phyloP scores from a whole-genome alignment of 2,888 invertebrate species.

The Pandemis cinnamomeana region DNA sequence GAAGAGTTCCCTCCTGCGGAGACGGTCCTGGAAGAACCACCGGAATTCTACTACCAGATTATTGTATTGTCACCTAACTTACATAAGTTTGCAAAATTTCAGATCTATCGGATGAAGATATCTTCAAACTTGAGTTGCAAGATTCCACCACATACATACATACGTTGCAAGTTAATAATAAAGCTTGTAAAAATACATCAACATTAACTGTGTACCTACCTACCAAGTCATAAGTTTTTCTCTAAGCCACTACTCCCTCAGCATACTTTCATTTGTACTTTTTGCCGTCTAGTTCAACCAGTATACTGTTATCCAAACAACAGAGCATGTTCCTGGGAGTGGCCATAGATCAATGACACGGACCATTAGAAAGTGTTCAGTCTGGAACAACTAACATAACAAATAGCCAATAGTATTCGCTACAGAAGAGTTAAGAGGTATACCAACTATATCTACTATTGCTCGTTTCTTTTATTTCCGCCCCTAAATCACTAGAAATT shows the following conservation, averaged over 20 bases:
- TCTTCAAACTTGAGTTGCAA: too few relatives aligned
- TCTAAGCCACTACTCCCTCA: background rate
- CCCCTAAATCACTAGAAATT: too few relatives aligned
- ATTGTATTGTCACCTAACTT: too few relatives aligned
- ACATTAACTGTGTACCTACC: background rate
- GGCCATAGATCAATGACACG: slow-evolving; percentile 30
- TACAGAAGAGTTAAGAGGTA: slow-evolving; percentile 2
- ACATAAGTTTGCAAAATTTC: too few relatives aligned
- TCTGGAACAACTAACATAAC: slow-evolving; percentile 18
- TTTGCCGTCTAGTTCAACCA: background rate
- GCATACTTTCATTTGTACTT: background rate
- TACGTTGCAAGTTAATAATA: too few relatives aligned
- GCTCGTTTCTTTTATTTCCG: too few relatives aligned
- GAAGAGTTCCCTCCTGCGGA: too few relatives aligned
- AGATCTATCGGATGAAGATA: too few relatives aligned
- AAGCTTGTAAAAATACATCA: background rate
- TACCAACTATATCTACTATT: too few relatives aligned
- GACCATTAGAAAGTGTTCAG: slow-evolving; percentile 29
- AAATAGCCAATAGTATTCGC: slow-evolving; percentile 21
- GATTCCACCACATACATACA: too few relatives aligned
- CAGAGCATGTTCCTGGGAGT: slow-evolving; percentile 22
- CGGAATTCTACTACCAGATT: too few relatives aligned
- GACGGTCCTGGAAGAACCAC: too few relatives aligned
- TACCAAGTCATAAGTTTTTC: background rate
- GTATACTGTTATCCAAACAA: slow-evolving; percentile 17